Conservation (phyloP, 1,140 invertebrate genomes). For the Yoshiicerus persimilis region DNA sequence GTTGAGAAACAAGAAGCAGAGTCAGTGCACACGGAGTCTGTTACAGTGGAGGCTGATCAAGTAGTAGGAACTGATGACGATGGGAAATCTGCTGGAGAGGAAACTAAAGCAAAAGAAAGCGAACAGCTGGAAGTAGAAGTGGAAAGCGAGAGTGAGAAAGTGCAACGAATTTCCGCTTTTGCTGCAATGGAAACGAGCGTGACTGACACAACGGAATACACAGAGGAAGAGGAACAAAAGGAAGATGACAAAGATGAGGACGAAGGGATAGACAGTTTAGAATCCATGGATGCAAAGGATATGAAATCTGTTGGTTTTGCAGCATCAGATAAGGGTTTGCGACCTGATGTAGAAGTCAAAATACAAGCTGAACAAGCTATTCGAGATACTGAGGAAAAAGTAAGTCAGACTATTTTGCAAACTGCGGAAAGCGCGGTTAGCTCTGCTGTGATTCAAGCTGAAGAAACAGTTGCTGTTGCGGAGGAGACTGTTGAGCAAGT, state of each 20-base stretch:
- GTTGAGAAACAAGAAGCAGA: not conserved
- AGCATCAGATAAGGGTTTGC: not conserved
- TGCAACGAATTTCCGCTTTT: not conserved
- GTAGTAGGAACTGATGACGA: not conserved
- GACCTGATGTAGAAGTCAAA: too few relatives aligned
- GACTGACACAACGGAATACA: not conserved
- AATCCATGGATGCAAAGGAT: slow-evolving; percentile 45
- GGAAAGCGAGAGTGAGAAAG: not conserved
- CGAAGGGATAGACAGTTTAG: slow-evolving; percentile 20
- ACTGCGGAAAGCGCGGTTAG: slow-evolving; percentile 27
- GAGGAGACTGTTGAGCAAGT: slow-evolving; percentile 27
- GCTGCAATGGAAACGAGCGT: not conserved
- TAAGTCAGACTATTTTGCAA: not conserved
- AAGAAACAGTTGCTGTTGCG: slow-evolving; percentile 30
- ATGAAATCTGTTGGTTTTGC: not conserved
- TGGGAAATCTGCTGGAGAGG: not conserved
- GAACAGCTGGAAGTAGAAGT: not conserved
- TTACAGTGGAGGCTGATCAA: not conserved
- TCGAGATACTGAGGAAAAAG: slow-evolving; percentile 21
- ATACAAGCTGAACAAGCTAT: not conserved
- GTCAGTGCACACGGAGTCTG: not conserved
- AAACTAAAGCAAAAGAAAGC: not conserved
- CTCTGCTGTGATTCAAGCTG: not conserved
- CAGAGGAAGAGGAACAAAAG: slow-evolving; percentile 32
- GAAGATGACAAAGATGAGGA: slow-evolving; percentile 45